Conservation (phyloP, 2,888 invertebrate species). For the Ophion slaviceki region DNA sequence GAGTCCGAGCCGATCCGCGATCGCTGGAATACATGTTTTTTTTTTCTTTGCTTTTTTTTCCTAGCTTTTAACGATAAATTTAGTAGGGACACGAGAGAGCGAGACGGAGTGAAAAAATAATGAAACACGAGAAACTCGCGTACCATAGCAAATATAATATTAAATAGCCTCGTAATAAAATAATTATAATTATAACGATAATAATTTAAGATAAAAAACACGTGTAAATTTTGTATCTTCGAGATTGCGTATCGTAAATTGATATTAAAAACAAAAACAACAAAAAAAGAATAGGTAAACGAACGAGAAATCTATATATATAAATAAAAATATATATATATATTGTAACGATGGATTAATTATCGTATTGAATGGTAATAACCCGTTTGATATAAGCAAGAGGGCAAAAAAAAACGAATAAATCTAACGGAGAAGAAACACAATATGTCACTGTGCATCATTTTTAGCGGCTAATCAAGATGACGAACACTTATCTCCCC, state of each 20-base stretch:
- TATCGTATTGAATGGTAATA: slow-evolving; percentile 66
- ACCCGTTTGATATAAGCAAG: slow-evolving; percentile 72
- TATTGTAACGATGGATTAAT: slow-evolving; percentile 66
- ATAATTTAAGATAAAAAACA: slow-evolving; percentile 50
- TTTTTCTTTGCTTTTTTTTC: slow-evolving; percentile 2
- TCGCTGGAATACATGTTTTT: slow-evolving; percentile 36
- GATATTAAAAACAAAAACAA: slow-evolving; percentile 50
- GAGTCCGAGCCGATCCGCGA: slow-evolving; percentile 26
- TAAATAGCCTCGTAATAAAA: slow-evolving; percentile 54
- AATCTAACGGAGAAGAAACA: slow-evolving; percentile 13
- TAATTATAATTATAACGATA: slow-evolving; percentile 33
- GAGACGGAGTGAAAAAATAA: slow-evolving; percentile 32
- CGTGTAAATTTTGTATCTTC: slow-evolving; percentile 82
- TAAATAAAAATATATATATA: slow-evolving; percentile 59
- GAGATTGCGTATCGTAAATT: slow-evolving; percentile 79
- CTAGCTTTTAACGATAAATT: slow-evolving; percentile 57
- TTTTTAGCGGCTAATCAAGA: slow-evolving; percentile 76
- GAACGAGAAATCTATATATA: slow-evolving; percentile 68
- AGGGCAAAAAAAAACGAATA: slow-evolving; percentile 43
- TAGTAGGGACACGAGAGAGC: slow-evolving; percentile 50
- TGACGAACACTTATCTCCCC: slow-evolving; percentile 66
- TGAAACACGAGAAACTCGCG: slow-evolving; percentile 44
- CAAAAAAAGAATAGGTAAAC: slow-evolving; percentile 42
- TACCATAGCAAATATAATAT: slow-evolving; percentile 58
- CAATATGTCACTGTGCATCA: slow-evolving; percentile 76